Evolutionary conservation across 2,113 vertebrate species (phyloP).

Genomic region (Etia nguti): DNA sequence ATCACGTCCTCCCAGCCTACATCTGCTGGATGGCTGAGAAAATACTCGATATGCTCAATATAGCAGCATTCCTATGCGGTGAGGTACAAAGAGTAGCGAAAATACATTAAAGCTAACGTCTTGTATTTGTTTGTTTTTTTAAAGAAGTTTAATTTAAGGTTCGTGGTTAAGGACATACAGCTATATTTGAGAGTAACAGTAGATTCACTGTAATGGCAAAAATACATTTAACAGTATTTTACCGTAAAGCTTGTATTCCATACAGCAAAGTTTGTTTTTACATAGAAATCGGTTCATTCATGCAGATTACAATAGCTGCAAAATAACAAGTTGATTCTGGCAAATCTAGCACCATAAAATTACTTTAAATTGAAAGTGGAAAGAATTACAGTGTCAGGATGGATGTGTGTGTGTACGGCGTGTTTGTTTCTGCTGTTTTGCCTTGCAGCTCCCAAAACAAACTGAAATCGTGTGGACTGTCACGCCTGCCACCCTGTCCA

Average conservation of each 20-base stretch:
- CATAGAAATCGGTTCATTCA: background rate
- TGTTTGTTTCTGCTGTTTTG: background rate
- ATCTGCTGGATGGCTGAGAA: background rate
- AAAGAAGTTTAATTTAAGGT: background rate
- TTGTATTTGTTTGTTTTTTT: background rate
- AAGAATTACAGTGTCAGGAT: background rate
- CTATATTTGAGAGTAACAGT: background rate
- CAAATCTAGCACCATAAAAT: background rate
- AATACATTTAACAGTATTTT: background rate
- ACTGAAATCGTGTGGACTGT: background rate
- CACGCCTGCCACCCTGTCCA: background rate
- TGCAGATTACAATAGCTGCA: background rate
- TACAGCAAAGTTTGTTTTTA: background rate
- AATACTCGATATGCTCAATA: background rate
- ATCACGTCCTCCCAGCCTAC: background rate
- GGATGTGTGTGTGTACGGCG: background rate
- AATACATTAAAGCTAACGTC: background rate
- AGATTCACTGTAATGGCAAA: background rate
- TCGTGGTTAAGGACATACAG: background rate
- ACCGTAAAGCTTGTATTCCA: background rate
- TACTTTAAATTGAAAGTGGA: background rate
- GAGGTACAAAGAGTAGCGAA: background rate
- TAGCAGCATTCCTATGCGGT: background rate
- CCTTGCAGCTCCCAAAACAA: constrained; percentile 9
- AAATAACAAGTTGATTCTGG: background rate